Evolutionary conservation across 2,797 vertebrate genomes (phyloP).

Genomic region (Danio jaintianensis): DNA sequence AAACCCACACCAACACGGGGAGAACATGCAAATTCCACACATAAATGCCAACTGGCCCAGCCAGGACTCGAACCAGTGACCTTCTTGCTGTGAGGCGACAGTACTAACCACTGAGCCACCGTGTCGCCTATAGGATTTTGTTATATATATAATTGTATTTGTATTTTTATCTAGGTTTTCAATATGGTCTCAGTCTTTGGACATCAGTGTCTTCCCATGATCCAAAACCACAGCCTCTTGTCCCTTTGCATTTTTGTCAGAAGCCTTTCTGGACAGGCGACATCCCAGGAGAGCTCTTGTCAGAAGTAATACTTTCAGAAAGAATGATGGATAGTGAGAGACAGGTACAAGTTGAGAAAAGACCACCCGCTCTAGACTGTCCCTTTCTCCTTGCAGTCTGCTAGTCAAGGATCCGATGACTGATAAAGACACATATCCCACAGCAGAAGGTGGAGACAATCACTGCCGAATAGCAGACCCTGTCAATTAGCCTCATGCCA

Average conservation of each 20-base stretch:
- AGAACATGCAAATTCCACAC: too few species aligned
- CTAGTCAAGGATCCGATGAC: constrained; percentile 86
- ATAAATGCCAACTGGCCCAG: too few species aligned
- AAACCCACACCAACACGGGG: too few species aligned
- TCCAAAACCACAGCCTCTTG: constrained; percentile 29
- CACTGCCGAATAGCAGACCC: constrained; percentile 84
- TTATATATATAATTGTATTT: too few species aligned
- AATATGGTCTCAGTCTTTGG: not conserved
- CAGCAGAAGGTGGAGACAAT: constrained; percentile 73
- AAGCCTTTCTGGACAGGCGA: constrained; percentile 18
- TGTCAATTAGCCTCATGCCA: constrained; percentile 90
- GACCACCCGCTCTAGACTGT: constrained; percentile 16
- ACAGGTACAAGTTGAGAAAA: constrained; percentile 36
- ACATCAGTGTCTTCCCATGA: not conserved
- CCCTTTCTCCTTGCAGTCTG: constrained; percentile 75
- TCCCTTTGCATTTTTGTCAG: constrained; percentile 17
- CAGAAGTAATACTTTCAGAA: constrained; percentile 17
- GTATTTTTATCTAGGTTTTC: not conserved
- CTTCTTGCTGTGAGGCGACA: too few species aligned
- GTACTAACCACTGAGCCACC: too few species aligned
- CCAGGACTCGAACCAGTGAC: too few species aligned
- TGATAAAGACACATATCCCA: constrained; percentile 86
- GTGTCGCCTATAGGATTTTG: too few species aligned
- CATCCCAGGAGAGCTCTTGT: constrained; percentile 31
- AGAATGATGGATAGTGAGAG: constrained; percentile 26